Evolutionary conservation across 2,113 vertebrate genomes (phyloP).

Genomic region (Odocoileus hemionus): DNA sequence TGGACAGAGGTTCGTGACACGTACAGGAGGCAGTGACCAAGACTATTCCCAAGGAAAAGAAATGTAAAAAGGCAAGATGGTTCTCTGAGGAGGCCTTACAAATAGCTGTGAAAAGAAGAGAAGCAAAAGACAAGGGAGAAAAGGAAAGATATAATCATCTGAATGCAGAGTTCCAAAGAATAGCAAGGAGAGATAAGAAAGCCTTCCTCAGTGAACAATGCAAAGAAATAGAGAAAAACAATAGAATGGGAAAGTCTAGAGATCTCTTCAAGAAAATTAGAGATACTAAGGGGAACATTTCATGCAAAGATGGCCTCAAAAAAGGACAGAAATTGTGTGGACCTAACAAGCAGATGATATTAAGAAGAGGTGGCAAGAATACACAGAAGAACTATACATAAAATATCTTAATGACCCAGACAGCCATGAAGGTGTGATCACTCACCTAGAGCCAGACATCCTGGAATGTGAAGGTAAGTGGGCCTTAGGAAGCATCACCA

Average conservation of each 20-base stretch:
- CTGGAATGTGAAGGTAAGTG: neutral
- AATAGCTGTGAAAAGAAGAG: neutral
- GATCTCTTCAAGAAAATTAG: neutral
- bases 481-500: neutral
- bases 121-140: neutral
- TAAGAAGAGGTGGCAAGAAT: neutral
- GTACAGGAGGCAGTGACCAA: neutral
- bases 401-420: neutral
- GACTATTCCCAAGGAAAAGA: neutral
- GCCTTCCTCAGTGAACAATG: neutral
- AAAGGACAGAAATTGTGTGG: neutral
- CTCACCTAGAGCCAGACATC: neutral
- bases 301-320: neutral
- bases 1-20: neutral
- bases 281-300: neutral
- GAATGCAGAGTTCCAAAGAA: neutral
- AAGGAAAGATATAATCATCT: neutral
- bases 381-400: neutral
- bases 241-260: neutral
- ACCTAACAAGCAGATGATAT: neutral
- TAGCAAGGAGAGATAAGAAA: neutral
- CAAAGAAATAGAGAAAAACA: neutral
- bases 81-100: neutral
- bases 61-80: neutral
- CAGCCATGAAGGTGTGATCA: neutral